Evolutionary conservation across 2,113 vertebrate species (phyloP).

Genomic region (Sander vitreus): DNA sequence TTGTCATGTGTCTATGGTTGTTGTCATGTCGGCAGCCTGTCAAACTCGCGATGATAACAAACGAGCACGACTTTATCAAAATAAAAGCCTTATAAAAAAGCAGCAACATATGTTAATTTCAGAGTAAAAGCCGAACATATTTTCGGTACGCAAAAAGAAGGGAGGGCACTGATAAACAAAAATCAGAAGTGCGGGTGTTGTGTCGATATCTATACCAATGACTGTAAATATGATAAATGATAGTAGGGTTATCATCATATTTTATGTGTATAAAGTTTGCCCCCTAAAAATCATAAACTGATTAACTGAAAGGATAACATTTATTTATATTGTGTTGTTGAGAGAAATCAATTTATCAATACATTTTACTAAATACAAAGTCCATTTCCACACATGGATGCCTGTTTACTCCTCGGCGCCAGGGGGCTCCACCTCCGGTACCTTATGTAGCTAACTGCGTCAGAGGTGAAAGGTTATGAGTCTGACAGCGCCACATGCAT

Average conservation of each 20-base stretch:
- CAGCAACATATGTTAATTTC: background rate
- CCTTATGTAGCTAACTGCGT: fast-evolving
- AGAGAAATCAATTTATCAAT: too few relatives aligned
- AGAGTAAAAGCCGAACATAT: constrained; percentile 23
- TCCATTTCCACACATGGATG: background rate
- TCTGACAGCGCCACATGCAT: constrained; percentile 48
- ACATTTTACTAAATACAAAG: too few relatives aligned
- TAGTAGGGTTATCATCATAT: too few relatives aligned
- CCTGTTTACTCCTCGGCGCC: constrained; percentile 4
- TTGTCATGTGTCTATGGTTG: constrained; percentile 3
- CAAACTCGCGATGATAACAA: background rate
- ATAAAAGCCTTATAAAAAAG: constrained; percentile 16
- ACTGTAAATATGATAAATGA: too few relatives aligned
- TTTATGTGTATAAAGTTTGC: too few relatives aligned
- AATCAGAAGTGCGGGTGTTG: too few relatives aligned
- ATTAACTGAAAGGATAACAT: too few relatives aligned
- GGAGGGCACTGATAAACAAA: too few relatives aligned
- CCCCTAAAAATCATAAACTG: too few relatives aligned
- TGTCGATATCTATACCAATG: too few relatives aligned
- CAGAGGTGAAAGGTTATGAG: constrained; percentile 46
- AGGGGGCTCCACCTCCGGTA: constrained; percentile 8
- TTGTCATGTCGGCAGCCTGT: background rate
- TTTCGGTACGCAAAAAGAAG: too few relatives aligned
- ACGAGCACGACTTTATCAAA: background rate
- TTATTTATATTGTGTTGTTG: too few relatives aligned